These are phyloP conservation scores for Ormia ochracea DNA, from an alignment of 2,888 invertebrate genomes.

Conservation along the genomic window DNA sequence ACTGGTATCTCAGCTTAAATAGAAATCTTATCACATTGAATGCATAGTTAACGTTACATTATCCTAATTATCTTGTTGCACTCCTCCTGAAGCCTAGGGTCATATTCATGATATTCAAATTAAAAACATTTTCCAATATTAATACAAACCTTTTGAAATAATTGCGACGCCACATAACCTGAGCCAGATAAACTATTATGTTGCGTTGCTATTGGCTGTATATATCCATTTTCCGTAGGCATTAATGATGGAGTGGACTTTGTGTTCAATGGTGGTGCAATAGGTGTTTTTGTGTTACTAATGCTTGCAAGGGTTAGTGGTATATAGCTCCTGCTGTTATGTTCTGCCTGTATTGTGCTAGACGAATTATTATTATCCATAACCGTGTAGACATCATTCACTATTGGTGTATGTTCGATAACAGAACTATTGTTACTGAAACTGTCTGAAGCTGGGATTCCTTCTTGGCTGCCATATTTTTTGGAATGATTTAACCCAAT, in stretches of 20 bases:
- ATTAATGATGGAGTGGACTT: conserved; percentile 36
- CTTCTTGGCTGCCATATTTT: conserved; percentile 50
- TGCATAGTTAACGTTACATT: too few relatives aligned
- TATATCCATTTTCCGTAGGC: conserved; percentile 52
- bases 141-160: conserved; percentile 62
- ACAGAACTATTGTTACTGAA: conserved; percentile 6
- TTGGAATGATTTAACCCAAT: conserved; percentile 56
- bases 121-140: too few relatives aligned
- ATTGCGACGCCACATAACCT: conserved; percentile 65
- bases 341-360: conserved; percentile 8
- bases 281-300: conserved; percentile 13
- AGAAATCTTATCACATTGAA: too few relatives aligned
- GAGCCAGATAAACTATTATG: conserved; percentile 32
- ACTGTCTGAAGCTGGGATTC: neutral
- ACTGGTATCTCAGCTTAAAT: too few relatives aligned
- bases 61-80: too few relatives aligned
- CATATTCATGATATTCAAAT: too few relatives aligned
- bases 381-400: conserved; percentile 60
- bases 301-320: conserved; percentile 15
- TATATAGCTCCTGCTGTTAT: conserved; percentile 28
- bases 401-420: conserved; percentile 20
- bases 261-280: neutral
- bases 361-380: conserved; percentile 53
- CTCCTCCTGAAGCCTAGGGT: too few relatives aligned
- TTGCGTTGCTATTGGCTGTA: conserved; percentile 47